phyloP scores from a whole-genome alignment of 2,113 vertebrate species.

The Aspiorhynchus laticeps region DNA sequence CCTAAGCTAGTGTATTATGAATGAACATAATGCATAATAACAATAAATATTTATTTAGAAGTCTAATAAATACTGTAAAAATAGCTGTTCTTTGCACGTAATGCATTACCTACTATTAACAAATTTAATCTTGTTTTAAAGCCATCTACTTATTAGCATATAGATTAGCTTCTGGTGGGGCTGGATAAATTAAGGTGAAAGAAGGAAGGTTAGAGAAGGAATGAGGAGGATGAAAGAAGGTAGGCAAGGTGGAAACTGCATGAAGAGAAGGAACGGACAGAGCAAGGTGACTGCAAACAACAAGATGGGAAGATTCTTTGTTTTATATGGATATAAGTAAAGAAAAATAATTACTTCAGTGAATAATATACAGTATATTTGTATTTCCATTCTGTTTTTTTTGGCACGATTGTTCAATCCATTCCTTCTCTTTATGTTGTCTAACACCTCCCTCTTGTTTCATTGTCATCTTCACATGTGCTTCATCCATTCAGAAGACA shows the following conservation, averaged over 20 bases:
- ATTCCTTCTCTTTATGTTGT: neutral
- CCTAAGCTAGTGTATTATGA: neutral
- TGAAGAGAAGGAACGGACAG: neutral
- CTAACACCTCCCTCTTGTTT: neutral
- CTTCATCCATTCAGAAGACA: slow-evolving; percentile 21
- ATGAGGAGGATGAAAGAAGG: slow-evolving; percentile 37
- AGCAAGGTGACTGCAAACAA: neutral
- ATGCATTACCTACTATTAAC: too few relatives aligned
- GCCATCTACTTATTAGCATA: slow-evolving; percentile 88
- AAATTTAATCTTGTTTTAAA: too few relatives aligned
- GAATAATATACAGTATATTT: too few relatives aligned
- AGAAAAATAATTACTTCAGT: too few relatives aligned
- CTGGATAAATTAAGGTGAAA: slow-evolving; percentile 56
- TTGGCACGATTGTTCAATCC: too few relatives aligned
- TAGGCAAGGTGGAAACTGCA: slow-evolving; percentile 1
- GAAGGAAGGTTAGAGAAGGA: slow-evolving; percentile 41
- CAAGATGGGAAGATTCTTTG: neutral
- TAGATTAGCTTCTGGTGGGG: slow-evolving; percentile 83
- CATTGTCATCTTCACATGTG: neutral
- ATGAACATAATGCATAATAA: neutral
- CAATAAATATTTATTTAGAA: neutral
- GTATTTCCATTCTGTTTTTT: too few relatives aligned
- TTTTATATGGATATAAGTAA: neutral
- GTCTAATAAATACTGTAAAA: neutral
- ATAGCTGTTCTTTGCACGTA: neutral